Percentiles rank a stretch among this genome's conserved stretches.
Evolutionary conservation across 1,140 invertebrate genomes (phyloP).

Genomic region (Lordiphosa collinella): DNA sequence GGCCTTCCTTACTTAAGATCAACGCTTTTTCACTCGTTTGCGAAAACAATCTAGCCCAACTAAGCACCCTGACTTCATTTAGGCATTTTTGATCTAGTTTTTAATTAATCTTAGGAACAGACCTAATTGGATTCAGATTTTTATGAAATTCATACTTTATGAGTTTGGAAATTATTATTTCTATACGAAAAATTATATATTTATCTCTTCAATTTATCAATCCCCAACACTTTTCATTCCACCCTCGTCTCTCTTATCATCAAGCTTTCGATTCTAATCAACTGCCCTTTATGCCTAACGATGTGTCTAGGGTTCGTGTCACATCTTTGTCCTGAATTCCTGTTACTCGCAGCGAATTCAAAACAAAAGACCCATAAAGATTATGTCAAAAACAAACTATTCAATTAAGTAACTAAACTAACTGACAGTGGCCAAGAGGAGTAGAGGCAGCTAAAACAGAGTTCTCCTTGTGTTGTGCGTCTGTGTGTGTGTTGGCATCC

Average conservation of each 20-base stretch:
- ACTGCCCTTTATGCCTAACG: slow-evolving; percentile 58
- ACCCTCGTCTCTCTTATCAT: slow-evolving; percentile 44
- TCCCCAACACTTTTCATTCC: slow-evolving; percentile 21
- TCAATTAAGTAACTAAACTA: slow-evolving; percentile 78
- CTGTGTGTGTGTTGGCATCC: slow-evolving; percentile 12
- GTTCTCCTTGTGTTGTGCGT: slow-evolving; percentile 11
- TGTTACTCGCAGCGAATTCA: slow-evolving; percentile 39
- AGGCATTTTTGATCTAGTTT: no score
- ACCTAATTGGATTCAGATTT: no score
- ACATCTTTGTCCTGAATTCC: slow-evolving; percentile 46
- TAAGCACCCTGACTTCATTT: no score
- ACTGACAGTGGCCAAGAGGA: slow-evolving; percentile 59
- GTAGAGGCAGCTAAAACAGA: slow-evolving; percentile 10
- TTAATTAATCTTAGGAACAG: no score
- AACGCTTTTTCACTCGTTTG: no score
- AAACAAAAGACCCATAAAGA: slow-evolving; percentile 75
- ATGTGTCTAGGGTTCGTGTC: slow-evolving; percentile 46
- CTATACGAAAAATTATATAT: no score
- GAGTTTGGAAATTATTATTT: no score
- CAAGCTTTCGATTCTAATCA: slow-evolving; percentile 49
- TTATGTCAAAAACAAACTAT: slow-evolving; percentile 78
- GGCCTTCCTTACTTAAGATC: no score
- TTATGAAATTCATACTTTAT: no score
- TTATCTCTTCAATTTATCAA: background rate
- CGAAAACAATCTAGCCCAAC: no score